Base-by-base conservation (phyloP, 2,888 invertebrate genomes). In the Resseliella maxima region DNA sequence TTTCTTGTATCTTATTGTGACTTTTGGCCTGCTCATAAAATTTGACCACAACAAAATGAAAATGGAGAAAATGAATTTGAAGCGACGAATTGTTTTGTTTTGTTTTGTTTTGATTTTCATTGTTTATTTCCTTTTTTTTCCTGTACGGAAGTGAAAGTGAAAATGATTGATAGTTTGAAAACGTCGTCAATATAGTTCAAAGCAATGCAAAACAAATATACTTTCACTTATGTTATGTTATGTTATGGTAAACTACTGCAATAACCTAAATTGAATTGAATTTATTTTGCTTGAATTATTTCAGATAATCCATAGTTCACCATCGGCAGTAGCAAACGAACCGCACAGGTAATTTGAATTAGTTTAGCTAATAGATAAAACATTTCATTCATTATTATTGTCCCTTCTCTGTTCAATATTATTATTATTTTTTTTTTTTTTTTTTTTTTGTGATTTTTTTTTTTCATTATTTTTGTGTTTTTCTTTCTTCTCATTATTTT, bases 251-350 rank as follows among this genome's bases (percentile, higher is more conserved):
- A 15, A 18, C 18, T 50, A 12, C 15, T 31, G 3, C 36, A 36
- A 59, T 50, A 18, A 50, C 27, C 24, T 15, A 24, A 38, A 85
- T 50, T 87, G 83, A 72, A 54, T 85, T 87, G 85, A 50, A 50
- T 18, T 18, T 15, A 50, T 2, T 15, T 50, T 50, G 46, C 18
- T 50, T 50, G 8, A 18, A 8, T 8, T 50, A 88, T 92, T 92
- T n/a, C 91, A 94, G 94, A 94, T 94, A 92, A 94, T 94, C 90
- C 94, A 94, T 90, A 93, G 92, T 90, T 92, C 92, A 88, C 90
- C 92, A 87, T 91, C 92, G 88, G 90, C 92, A 88, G 92, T 92
- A 88, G 91, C 92, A 88, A 91, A 92, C 88, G 92, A 94, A 90
- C 91, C 93, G 87, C 92, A 92, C 88, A 93, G 94, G 94, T 94